These are phyloP conservation scores for Beris morrisii DNA, from an alignment of 2,888 invertebrate genomes.

Conservation along the genomic window DNA sequence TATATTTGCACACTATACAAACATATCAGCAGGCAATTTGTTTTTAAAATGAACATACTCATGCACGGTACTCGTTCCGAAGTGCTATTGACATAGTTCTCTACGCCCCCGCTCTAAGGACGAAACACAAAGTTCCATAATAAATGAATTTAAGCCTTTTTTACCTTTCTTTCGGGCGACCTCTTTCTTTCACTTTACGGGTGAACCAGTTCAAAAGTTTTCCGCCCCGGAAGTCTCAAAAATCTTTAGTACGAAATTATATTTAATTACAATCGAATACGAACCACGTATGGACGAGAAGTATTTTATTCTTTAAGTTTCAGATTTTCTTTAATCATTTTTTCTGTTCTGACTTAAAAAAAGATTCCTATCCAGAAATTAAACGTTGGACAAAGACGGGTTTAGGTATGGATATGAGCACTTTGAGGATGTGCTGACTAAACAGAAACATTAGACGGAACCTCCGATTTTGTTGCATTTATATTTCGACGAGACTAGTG, in stretches of 20 bases:
- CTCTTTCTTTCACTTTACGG: background rate
- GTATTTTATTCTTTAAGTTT: no score
- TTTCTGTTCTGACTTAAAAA: no score
- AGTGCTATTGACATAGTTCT: slow-evolving; percentile 32
- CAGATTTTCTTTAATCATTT: no score
- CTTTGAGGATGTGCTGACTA: slow-evolving; percentile 27
- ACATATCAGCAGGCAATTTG: slow-evolving; percentile 5
- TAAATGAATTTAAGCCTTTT: slow-evolving; percentile 1
- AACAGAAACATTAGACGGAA: slow-evolving; percentile 31
- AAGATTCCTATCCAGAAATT: no score
- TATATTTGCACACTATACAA: no score
- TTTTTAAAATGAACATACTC: slow-evolving; percentile 7
- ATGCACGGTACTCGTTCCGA: background rate
- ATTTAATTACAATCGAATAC: no score
- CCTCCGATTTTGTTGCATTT: slow-evolving; percentile 24
- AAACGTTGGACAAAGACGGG: no score
- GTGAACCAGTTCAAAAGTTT: background rate
- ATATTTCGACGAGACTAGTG: background rate
- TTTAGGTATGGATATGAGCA: slow-evolving; percentile 9
- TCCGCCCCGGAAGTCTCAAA: background rate
- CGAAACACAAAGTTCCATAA: background rate
- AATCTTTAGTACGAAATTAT: no score
- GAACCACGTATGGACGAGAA: no score
- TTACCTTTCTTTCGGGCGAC: background rate
- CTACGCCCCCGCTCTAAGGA: background rate